Evolutionary conservation across 2,888 invertebrate species (phyloP).

Genomic region (Glaucopsyche alexis): DNA sequence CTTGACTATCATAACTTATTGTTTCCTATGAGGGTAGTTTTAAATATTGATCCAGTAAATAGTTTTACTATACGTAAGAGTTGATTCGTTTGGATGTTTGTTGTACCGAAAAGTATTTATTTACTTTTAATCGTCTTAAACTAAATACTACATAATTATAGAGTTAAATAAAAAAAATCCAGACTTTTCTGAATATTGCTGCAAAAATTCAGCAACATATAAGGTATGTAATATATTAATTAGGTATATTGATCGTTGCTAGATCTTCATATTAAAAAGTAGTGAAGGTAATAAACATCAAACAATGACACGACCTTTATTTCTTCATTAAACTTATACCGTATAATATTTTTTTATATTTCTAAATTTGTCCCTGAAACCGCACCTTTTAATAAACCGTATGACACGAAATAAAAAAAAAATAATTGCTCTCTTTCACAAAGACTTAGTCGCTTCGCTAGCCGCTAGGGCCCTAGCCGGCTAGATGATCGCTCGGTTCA

Average conservation of each 20-base stretch:
- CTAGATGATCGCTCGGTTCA: slow-evolving; percentile 49
- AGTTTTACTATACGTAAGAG: not conserved
- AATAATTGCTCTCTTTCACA: slow-evolving; percentile 30
- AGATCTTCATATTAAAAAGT: too few species aligned
- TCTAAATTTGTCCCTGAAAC: not conserved
- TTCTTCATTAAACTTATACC: not conserved
- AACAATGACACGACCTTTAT: not conserved
- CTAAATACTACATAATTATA: too few species aligned
- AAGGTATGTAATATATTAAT: too few species aligned
- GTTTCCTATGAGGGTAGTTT: slow-evolving; percentile 24
- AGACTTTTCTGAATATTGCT: too few species aligned
- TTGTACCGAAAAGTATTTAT: too few species aligned
- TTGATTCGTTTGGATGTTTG: not conserved
- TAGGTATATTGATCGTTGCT: too few species aligned
- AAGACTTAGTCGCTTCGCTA: slow-evolving; percentile 31
- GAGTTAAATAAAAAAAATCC: too few species aligned
- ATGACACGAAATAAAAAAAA: slow-evolving; percentile 25
- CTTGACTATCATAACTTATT: slow-evolving; percentile 38
- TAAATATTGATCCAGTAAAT: slow-evolving; percentile 25
- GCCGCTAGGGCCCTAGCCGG: slow-evolving; percentile 35
- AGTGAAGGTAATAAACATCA: too few species aligned
- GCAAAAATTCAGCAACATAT: too few species aligned
- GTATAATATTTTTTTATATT: not conserved
- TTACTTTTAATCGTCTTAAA: too few species aligned
- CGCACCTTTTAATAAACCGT: slow-evolving; percentile 9